Percentiles rank a stretch among this genome's conserved stretches.
Evolutionary conservation across 2,888 invertebrate genomes (phyloP).

Genomic region (Drosophila percnosoma): DNA sequence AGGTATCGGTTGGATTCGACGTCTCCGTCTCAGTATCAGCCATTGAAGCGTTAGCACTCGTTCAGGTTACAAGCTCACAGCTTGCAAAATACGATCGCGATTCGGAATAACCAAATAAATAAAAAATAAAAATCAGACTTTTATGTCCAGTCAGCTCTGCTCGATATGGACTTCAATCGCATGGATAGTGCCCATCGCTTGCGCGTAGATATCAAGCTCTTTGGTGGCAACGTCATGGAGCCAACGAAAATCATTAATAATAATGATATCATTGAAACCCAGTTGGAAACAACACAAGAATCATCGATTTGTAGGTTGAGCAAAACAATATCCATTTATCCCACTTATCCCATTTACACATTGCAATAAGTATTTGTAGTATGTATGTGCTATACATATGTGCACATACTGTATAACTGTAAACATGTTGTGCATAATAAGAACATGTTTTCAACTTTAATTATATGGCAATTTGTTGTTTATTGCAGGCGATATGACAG

Average conservation of each 20-base stretch:
- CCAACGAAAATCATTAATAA: neutral
- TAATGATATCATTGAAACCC: neutral
- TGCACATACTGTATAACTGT: too few species aligned
- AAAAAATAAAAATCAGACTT: neutral
- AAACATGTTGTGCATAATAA: neutral
- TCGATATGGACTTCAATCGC: constrained; percentile 74
- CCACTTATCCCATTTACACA: neutral
- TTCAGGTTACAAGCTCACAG: constrained; percentile 42
- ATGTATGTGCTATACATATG: neutral
- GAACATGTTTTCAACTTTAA: constrained; percentile 6
- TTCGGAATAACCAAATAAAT: neutral
- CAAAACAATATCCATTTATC: neutral
- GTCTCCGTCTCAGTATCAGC: constrained; percentile 39
- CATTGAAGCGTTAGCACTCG: constrained; percentile 55
- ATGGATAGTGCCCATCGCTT: constrained; percentile 70
- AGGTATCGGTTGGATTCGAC: constrained; percentile 9
- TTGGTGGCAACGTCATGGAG: constrained; percentile 50
- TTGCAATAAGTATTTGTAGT: neutral
- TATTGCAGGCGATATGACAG: constrained; percentile 72
- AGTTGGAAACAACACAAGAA: neutral
- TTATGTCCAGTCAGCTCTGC: neutral
- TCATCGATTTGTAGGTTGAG: constrained; percentile 37
- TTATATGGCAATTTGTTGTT: constrained; percentile 30
- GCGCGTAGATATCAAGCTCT: constrained; percentile 60
- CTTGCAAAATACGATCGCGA: constrained; percentile 12